phyloP scores from a whole-genome alignment of 2,797 vertebrate genomes.

The Periparus ater region DNA sequence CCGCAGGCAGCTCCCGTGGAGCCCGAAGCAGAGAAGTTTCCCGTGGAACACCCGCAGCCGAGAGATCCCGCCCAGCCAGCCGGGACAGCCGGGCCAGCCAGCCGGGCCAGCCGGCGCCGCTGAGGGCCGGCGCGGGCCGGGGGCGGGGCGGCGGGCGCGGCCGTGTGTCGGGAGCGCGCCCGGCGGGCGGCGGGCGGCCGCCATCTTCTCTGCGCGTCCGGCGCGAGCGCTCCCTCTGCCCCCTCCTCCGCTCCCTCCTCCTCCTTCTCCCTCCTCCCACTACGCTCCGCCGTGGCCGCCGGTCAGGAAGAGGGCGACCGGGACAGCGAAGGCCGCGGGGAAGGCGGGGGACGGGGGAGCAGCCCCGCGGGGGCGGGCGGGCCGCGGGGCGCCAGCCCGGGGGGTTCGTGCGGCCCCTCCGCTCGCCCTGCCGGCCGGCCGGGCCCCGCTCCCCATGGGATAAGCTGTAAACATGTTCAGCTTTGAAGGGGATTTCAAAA shows the following conservation, averaged over 20 bases:
- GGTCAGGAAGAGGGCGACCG: background rate
- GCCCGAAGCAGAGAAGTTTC: no score
- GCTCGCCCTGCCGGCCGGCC: background rate
- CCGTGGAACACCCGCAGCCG: background rate
- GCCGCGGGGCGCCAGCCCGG: background rate
- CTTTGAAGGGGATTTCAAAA: constrained; percentile 98
- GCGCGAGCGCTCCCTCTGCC: constrained; percentile 6
- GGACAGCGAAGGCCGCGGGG: background rate
- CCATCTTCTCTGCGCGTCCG: constrained; percentile 68
- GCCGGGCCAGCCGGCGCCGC: background rate
- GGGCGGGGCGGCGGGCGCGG: background rate
- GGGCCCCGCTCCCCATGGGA: constrained; percentile 80
- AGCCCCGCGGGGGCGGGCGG: background rate
- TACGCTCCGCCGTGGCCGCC: background rate
- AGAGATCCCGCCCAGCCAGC: no score
- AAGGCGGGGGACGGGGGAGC: background rate
- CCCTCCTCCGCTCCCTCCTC: background rate
- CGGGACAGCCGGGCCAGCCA: no score
- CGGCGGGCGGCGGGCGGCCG: constrained; percentile 39
- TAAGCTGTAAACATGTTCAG: constrained; percentile 94
- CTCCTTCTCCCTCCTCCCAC: background rate
- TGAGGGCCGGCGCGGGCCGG: background rate
- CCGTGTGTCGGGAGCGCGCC: background rate
- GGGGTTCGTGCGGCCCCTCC: background rate
- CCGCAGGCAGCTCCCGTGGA: fast-evolving